Base-by-base conservation (phyloP, 2,113 vertebrate genomes). In the Aplodontia rufa region DNA sequence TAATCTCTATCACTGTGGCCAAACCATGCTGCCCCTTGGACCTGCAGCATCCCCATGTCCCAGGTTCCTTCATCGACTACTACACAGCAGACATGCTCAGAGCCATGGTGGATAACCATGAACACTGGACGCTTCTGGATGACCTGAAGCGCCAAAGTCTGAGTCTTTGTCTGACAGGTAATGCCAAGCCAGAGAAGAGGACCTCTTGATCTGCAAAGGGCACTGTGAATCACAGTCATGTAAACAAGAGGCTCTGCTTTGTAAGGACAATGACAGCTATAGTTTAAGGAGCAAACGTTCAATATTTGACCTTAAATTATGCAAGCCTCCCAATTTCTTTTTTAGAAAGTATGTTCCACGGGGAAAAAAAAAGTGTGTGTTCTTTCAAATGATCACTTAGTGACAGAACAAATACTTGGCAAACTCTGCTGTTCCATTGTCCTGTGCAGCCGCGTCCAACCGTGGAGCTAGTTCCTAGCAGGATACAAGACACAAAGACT, bases 61-160 rank as follows among this genome's bases (percentile, higher is more conserved):
- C 99, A 99, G 96, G 99, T 99, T 99, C 99, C 97, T 99, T 99
- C 97, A 99, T 99, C 55, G 99, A 99, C 98, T 99, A 99, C 98
- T 99, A 99, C 98, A 99, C 99, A 98, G 99, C 98, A 14, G 99
- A 99, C 95, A 99, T 99, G 99, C 99, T 99, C 17, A 99, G 99
- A 55, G 99, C 99, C 96, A 90, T 99, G 97, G 98, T 99, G 0
- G 99, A 99, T 94, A 99, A 99, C 98, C 99, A 99, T 98, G 99
- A 99, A 97, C 99, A 99, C 98, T 99, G 99, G 99, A 99, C 99
- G 98, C 98, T 97, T 58, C 95, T 99, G 98, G 99, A 99, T 89
- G 99, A 99, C 94, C 98, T 99, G 66, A 99, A 99, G 96, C 99
- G 99, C 97, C 99, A 99, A 98, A 99, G 98, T 93, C 98, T 99